These are phyloP conservation scores for Epinephelus malabaricus DNA, from an alignment of 2,797 vertebrate species.

Conservation along the genomic window DNA sequence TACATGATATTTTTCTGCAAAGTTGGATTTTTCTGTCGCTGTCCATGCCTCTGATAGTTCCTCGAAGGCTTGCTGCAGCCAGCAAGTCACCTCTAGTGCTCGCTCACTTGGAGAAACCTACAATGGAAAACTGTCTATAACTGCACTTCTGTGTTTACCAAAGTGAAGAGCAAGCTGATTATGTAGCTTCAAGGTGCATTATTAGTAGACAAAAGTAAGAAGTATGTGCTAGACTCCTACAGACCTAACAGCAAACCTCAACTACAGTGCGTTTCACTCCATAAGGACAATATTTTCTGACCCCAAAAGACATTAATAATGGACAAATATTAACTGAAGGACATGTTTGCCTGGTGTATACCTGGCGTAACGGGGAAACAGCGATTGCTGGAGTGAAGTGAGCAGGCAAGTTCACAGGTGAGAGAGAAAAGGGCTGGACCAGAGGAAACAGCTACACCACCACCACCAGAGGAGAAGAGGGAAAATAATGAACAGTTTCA, in stretches of 20 bases:
- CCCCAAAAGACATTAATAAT: too few relatives aligned
- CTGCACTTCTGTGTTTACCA: not conserved
- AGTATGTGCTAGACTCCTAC: not conserved
- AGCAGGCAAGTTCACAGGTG: constrained; percentile 68
- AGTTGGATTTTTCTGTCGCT: constrained; percentile 80
- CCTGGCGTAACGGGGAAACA: constrained; percentile 77
- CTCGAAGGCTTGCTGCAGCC: constrained; percentile 85
- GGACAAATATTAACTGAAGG: too few relatives aligned
- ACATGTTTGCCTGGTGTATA: constrained; percentile 16
- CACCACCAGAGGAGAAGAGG: constrained; percentile 32
- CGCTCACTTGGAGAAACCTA: constrained; percentile 77
- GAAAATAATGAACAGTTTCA: constrained; percentile 13
- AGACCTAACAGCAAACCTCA: not conserved
- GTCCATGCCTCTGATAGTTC: constrained; percentile 82
- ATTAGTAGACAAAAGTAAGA: not conserved
- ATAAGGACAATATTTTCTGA: not conserved
- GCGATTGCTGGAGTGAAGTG: constrained; percentile 74
- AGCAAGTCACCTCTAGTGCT: constrained; percentile 82
- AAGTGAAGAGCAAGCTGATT: not conserved
- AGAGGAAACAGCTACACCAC: constrained; percentile 73
- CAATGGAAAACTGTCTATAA: not conserved
- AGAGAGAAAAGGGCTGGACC: constrained; percentile 66
- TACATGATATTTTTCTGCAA: constrained; percentile 87
- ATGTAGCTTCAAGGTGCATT: too few relatives aligned
- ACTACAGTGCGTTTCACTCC: not conserved